A percentile compares a stretch with the other conserved stretches of the same genome.
These are phyloP conservation scores for Molossus alvarezi DNA, from an alignment of 2,797 vertebrate genomes.

Conservation along the genomic window DNA sequence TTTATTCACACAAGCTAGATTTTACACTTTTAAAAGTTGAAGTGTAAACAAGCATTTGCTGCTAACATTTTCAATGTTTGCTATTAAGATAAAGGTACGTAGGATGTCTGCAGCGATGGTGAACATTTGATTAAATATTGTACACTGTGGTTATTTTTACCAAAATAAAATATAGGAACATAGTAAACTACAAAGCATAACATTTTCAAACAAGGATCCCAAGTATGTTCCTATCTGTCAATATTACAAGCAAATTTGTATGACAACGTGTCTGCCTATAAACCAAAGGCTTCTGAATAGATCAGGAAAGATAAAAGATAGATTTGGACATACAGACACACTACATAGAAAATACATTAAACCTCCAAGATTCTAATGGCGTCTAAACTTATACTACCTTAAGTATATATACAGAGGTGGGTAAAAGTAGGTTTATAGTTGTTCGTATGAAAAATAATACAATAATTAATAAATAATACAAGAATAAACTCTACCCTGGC, in stretches of 20 bases:
- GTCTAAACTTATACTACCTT: background rate
- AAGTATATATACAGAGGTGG: background rate
- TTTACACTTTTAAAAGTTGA: background rate
- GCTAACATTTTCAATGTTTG: slow-evolving; percentile 23
- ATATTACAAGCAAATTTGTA: slow-evolving; percentile 22
- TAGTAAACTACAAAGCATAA: background rate
- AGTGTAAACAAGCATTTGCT: slow-evolving; percentile 22
- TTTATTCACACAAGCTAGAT: slow-evolving; percentile 56
- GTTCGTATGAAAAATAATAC: too few species aligned
- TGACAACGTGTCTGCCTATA: background rate
- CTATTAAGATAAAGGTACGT: slow-evolving; percentile 37
- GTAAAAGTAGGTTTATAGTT: too few species aligned
- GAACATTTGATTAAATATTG: slow-evolving; percentile 43
- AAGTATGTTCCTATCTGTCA: background rate
- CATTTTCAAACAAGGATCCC: slow-evolving; percentile 10
- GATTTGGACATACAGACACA: background rate
- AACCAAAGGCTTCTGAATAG: slow-evolving; percentile 14
- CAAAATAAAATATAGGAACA: background rate
- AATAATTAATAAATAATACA: too few species aligned
- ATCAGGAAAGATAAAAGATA: background rate
- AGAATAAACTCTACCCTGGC: too few species aligned
- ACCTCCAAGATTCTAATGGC: background rate
- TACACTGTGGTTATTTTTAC: slow-evolving; percentile 15
- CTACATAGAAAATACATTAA: background rate
- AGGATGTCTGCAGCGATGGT: background rate